phyloP scores from a whole-genome alignment of 2,113 vertebrate species.

The Probosciger aterrimus region DNA sequence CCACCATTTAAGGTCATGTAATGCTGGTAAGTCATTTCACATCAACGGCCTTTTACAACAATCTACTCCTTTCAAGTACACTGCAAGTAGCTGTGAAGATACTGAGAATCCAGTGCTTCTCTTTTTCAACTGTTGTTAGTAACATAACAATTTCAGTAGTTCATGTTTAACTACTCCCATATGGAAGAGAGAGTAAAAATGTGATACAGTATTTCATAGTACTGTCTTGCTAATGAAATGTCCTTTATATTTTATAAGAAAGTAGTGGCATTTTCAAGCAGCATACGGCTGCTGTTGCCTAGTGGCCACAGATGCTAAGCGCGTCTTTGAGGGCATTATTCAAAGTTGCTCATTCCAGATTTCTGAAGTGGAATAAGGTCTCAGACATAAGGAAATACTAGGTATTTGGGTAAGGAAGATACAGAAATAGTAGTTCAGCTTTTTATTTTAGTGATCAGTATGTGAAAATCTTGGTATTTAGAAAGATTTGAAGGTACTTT shows the following conservation, averaged over 20 bases:
- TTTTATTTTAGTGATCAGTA: not conserved
- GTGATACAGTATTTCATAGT: not conserved
- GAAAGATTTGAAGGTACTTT: not conserved
- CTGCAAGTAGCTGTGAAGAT: not conserved
- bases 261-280: not conserved
- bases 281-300: not conserved
- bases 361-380: not conserved
- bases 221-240: not conserved
- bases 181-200: not conserved
- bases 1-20: not conserved
- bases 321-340: rapidly evolving
- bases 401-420: not conserved
- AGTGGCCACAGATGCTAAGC: not conserved
- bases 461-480: not conserved
- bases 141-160: not conserved
- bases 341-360: not conserved
- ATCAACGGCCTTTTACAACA: not conserved
- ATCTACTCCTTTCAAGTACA: not conserved
- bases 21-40: not conserved
- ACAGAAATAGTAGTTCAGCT: not conserved
- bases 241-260: not conserved
- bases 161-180: not conserved
- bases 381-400: not conserved
- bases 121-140: not conserved
- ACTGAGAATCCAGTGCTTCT: not conserved